These are phyloP conservation scores for Gymnothorax reevesii DNA, from an alignment of 2,797 vertebrate genomes.

Conservation along the genomic window DNA sequence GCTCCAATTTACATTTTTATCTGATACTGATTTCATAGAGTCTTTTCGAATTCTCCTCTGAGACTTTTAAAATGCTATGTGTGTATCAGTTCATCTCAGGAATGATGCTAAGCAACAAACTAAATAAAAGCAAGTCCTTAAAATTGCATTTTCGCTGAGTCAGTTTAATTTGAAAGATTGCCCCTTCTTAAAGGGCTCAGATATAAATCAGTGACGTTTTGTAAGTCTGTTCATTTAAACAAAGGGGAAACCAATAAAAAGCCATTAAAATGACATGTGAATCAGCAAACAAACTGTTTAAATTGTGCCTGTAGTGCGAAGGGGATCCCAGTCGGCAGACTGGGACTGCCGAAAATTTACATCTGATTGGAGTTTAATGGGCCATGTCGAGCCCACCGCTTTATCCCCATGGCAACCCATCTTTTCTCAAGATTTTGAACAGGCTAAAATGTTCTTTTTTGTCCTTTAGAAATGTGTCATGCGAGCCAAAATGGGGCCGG, in stretches of 20 bases:
- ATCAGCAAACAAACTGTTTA: constrained; percentile 93
- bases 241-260: constrained; percentile 82
- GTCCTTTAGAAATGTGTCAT: constrained; percentile 82
- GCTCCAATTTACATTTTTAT: not conserved
- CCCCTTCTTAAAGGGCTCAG: constrained; percentile 73
- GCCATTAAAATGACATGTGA: constrained; percentile 90
- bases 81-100: not conserved
- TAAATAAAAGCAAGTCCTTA: constrained; percentile 30
- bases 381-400: constrained; percentile 75
- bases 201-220: constrained; percentile 85
- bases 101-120: not conserved
- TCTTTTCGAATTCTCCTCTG: too few relatives aligned
- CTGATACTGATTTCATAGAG: not conserved
- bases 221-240: constrained; percentile 84
- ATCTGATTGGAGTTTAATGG: constrained; percentile 94
- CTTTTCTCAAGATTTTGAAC: constrained; percentile 92
- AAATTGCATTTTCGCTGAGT: constrained; percentile 43
- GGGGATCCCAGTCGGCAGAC: constrained; percentile 65
- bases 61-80: not conserved
- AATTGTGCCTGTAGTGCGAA: constrained; percentile 77
- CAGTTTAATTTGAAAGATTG: constrained; percentile 51
- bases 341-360: constrained; percentile 81
- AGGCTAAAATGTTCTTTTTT: constrained; percentile 86
- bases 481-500: constrained; percentile 79
- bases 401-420: constrained; percentile 78